Percentiles rank a stretch among this genome's conserved stretches.
phyloP scores from a whole-genome alignment of 2,113 vertebrate species.

The Plotosus lineatus region DNA sequence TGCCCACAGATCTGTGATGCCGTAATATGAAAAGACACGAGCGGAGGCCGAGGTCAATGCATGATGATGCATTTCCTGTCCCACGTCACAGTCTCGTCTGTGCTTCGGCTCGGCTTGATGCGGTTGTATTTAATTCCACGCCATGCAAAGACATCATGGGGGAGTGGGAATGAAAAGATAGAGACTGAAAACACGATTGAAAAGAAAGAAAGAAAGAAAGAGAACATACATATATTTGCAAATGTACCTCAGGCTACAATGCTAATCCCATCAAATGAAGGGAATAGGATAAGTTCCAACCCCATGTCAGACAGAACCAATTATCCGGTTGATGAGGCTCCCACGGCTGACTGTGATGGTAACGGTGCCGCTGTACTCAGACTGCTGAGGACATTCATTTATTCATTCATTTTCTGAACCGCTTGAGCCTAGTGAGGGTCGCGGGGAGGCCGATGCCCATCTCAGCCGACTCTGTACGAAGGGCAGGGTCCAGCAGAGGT shows the following conservation, averaged over 20 bases:
- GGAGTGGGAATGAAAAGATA: neutral
- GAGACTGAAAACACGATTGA: neutral
- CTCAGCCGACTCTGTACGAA: too few species aligned
- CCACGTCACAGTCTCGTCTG: conserved; percentile 26
- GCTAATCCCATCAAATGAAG: conserved; percentile 67
- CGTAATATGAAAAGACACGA: conserved; percentile 26
- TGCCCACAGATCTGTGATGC: neutral
- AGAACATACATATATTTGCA: conserved; percentile 44
- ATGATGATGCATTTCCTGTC: conserved; percentile 46
- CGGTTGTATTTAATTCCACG: conserved; percentile 53
- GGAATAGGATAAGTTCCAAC: conserved; percentile 52
- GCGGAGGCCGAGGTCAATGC: conserved; percentile 28
- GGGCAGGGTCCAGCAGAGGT: too few species aligned
- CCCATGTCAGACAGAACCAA: conserved; percentile 60
- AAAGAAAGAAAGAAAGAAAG: neutral
- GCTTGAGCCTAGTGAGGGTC: too few species aligned
- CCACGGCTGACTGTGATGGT: conserved; percentile 38
- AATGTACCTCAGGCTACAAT: conserved; percentile 47
- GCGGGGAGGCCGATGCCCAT: too few species aligned
- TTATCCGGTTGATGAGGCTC: conserved; percentile 49
- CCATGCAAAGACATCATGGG: conserved; percentile 2
- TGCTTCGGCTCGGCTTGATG: conserved; percentile 32
- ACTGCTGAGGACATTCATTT: neutral
- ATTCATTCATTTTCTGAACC: too few species aligned
- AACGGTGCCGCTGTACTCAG: conserved; percentile 2